Evolutionary conservation across 1,140 invertebrate species (phyloP).

Genomic region (Pachypeltis micranthus): DNA sequence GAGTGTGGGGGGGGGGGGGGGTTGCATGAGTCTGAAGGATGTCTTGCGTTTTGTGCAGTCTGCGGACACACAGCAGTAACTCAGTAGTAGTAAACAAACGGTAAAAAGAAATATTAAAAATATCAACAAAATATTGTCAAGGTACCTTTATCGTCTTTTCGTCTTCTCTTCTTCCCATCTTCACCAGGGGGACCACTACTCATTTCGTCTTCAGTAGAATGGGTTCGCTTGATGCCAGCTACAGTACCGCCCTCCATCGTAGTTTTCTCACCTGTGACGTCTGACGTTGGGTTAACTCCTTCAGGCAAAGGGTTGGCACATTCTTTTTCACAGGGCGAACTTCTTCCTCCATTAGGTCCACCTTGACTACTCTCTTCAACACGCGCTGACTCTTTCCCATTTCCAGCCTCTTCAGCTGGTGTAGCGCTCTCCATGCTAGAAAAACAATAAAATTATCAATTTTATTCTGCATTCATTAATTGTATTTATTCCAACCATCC

Average conservation of each 20-base stretch:
- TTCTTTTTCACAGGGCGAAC: conserved; percentile 1
- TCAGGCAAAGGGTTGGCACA: not conserved
- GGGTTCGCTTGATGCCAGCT: conserved; percentile 22
- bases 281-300: not conserved
- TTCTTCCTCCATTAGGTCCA: conserved; percentile 23
- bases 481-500: too few species aligned
- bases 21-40: too few species aligned
- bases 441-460: too few species aligned
- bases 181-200: not conserved
- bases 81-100: too few species aligned
- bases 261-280: conserved; percentile 21
- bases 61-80: too few species aligned
- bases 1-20: too few species aligned
- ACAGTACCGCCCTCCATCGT: conserved; percentile 33
- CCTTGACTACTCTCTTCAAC: not conserved
- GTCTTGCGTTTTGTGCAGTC: too few species aligned
- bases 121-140: not conserved
- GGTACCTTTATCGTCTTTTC: conserved; percentile 33
- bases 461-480: too few species aligned
- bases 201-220: conserved; percentile 11
- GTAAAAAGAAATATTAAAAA: not conserved
- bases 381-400: not conserved
- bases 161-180: conserved; percentile 20
- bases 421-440: conserved; percentile 38
- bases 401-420: conserved; percentile 31